Conservation (phyloP, 1,140 invertebrate species). For the Pseudachorutes palmiensis region DNA sequence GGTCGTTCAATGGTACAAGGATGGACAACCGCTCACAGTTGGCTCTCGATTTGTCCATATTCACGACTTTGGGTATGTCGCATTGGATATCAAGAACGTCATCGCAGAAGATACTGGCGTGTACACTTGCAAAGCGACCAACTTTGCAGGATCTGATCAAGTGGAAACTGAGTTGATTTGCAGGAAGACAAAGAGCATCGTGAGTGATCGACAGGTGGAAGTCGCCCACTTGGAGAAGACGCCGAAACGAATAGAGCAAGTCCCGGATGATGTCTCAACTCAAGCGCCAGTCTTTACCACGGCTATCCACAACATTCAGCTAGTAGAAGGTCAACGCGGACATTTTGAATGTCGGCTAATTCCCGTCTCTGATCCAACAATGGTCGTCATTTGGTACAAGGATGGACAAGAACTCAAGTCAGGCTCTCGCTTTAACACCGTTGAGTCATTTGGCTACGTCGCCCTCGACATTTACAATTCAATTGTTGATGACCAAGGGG, state of each 20-base stretch:
- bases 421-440: conserved; percentile 52
- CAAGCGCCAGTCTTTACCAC: conserved; percentile 86
- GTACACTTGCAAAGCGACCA: conserved; percentile 88
- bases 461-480: conserved; percentile 51
- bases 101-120: conserved; percentile 88
- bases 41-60: conserved; percentile 73
- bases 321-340: conserved; percentile 73
- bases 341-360: conserved; percentile 56
- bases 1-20: conserved; percentile 89
- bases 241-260: conserved; percentile 50
- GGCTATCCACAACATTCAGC: conserved; percentile 77
- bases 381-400: conserved; percentile 97
- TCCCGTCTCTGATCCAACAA: conserved; percentile 81
- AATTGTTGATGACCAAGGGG: conserved; percentile 45
- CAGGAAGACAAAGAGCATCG: conserved; percentile 51
- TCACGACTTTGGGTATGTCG: conserved; percentile 92
- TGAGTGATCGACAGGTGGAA: conserved; percentile 75
- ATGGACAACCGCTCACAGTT: conserved; percentile 53
- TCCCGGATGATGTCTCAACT: conserved; percentile 65
- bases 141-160: conserved; percentile 78
- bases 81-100: conserved; percentile 78
- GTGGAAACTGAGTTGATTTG: conserved; percentile 59
- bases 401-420: conserved; percentile 61
- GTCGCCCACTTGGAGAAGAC: conserved; percentile 73
- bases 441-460: conserved; percentile 50